Evolutionary conservation across 2,888 invertebrate genomes (phyloP).

Genomic region (Disparrhopalites patrizii): DNA sequence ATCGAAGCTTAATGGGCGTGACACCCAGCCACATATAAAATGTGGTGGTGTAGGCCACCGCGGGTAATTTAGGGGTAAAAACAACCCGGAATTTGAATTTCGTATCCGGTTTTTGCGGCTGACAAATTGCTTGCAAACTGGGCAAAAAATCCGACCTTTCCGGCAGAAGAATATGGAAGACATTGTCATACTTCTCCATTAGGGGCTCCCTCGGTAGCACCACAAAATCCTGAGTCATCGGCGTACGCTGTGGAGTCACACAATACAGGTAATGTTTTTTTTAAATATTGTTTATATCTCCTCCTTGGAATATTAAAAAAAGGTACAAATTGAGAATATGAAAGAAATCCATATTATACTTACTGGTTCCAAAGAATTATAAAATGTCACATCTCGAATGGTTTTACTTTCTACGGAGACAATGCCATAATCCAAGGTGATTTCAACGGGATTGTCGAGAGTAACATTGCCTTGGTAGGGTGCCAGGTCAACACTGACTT

Average conservation of each 20-base stretch:
- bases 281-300: neutral
- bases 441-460: slow-evolving; percentile 21
- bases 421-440: slow-evolving; percentile 34
- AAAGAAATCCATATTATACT: no score
- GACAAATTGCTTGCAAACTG: neutral
- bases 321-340: neutral
- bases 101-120: no score
- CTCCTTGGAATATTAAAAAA: neutral
- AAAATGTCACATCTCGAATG: slow-evolving; percentile 29
- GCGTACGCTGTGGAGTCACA: no score
- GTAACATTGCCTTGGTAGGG: slow-evolving; percentile 3
- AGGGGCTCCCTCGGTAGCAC: slow-evolving; percentile 20
- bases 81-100: slow-evolving; percentile 31
- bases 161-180: slow-evolving; percentile 29
- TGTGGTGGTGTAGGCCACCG: slow-evolving; percentile 30
- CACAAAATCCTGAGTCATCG: neutral
- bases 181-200: slow-evolving; percentile 28
- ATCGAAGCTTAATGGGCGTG: slow-evolving; percentile 29
- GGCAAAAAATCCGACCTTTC: slow-evolving; percentile 17
- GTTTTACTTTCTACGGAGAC: slow-evolving; percentile 34
- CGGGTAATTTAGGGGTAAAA: slow-evolving; percentile 35
- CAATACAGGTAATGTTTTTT: neutral
- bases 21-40: slow-evolving; percentile 32
- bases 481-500: slow-evolving; percentile 13
- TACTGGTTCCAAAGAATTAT: slow-evolving; percentile 25